Conservation (phyloP, 2,113 vertebrate species). For the Phalacrocorax brasilianus region DNA sequence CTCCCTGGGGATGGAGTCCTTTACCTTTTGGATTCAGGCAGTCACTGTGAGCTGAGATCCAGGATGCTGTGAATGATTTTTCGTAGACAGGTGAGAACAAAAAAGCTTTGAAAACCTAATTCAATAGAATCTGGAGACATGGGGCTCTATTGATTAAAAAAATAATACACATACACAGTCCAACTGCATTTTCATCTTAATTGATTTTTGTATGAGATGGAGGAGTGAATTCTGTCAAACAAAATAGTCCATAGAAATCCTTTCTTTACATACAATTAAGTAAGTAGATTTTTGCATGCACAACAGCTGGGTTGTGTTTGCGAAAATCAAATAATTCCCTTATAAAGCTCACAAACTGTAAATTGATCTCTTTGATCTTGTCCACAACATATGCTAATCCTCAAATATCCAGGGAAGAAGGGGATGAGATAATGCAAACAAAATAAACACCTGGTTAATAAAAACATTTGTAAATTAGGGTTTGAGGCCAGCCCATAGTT, state of each 20-base stretch:
- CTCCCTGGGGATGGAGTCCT: slow-evolving; percentile 65
- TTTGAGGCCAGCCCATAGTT: not conserved
- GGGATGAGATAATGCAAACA: slow-evolving; percentile 4
- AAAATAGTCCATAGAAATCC: slow-evolving; percentile 41
- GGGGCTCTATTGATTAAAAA: slow-evolving; percentile 71
- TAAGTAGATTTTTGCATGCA: slow-evolving; percentile 56
- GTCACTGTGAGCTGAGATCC: slow-evolving; percentile 59
- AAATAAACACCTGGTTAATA: slow-evolving; percentile 43
- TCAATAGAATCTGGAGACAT: slow-evolving; percentile 70
- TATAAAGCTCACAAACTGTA: slow-evolving; percentile 41
- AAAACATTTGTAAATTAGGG: not conserved
- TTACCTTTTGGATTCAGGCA: slow-evolving; percentile 77
- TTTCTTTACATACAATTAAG: slow-evolving; percentile 61
- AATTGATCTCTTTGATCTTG: slow-evolving; percentile 50
- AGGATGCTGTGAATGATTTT: slow-evolving; percentile 75
- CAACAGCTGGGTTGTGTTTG: slow-evolving; percentile 52
- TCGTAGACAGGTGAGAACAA: slow-evolving; percentile 79
- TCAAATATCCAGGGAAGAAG: slow-evolving; percentile 19
- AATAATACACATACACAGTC: slow-evolving; percentile 5
- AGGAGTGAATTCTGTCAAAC: slow-evolving; percentile 54
- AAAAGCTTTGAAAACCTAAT: slow-evolving; percentile 76
- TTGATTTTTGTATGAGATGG: slow-evolving; percentile 61
- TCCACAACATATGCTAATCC: slow-evolving; percentile 46
- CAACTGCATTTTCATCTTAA: slow-evolving; percentile 67
- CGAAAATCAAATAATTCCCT: slow-evolving; percentile 47